phyloP scores from a whole-genome alignment of 2,888 invertebrate genomes.

The Hirtodrosophila histrioides region DNA sequence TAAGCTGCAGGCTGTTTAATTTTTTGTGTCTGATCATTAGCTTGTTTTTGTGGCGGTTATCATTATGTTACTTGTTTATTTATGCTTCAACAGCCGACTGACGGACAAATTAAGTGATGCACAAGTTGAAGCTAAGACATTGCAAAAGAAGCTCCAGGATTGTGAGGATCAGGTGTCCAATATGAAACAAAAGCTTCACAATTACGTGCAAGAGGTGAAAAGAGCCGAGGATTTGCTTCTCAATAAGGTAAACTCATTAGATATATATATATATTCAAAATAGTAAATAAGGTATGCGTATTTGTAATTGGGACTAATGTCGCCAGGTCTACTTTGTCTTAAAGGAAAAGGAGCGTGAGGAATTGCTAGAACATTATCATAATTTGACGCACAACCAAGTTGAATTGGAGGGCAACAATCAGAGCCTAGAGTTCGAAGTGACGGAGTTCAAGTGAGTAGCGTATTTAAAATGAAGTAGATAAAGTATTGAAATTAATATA shows the following conservation, averaged over 20 bases:
- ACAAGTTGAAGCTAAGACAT: slow-evolving; percentile 87
- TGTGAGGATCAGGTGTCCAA: slow-evolving; percentile 89
- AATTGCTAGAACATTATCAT: slow-evolving; percentile 92
- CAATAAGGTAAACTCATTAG: slow-evolving; percentile 85
- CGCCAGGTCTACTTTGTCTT: slow-evolving; percentile 52
- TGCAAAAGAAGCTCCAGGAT: slow-evolving; percentile 88
- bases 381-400: slow-evolving; percentile 91
- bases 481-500: background rate
- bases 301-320: slow-evolving; percentile 30
- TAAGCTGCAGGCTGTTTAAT: slow-evolving; percentile 5
- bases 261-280: background rate
- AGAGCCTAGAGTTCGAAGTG: slow-evolving; percentile 91
- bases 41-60: slow-evolving; percentile 25
- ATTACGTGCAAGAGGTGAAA: slow-evolving; percentile 92
- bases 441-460: slow-evolving; percentile 87
- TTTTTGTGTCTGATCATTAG: slow-evolving; percentile 30
- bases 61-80: slow-evolving; percentile 1
- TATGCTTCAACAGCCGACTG: slow-evolving; percentile 86
- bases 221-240: slow-evolving; percentile 91
- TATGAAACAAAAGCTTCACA: slow-evolving; percentile 90
- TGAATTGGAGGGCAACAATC: slow-evolving; percentile 91
- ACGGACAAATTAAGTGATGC: slow-evolving; percentile 89
- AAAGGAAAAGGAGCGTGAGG: slow-evolving; percentile 91
- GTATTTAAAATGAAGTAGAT: no score
- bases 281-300: slow-evolving; percentile 27